Conservation (phyloP, 2,113 vertebrate species). For the Serilophus lunatus region DNA sequence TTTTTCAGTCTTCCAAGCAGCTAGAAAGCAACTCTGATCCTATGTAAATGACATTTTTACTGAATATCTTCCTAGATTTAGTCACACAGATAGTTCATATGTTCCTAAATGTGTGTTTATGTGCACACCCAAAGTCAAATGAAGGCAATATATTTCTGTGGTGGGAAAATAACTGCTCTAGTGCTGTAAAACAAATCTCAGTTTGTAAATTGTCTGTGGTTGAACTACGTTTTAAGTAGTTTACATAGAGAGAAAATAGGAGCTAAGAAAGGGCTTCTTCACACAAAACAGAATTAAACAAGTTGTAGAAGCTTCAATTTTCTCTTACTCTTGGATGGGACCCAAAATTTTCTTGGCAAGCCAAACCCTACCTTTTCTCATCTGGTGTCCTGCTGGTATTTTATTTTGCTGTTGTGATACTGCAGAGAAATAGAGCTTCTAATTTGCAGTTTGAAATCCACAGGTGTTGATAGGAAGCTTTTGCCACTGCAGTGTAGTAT, state of each 20-base stretch:
- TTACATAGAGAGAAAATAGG: background rate
- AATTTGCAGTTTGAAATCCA: background rate
- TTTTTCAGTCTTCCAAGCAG: background rate
- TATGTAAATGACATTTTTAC: background rate
- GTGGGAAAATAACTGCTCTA: background rate
- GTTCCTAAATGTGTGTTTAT: background rate
- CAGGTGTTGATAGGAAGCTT: background rate
- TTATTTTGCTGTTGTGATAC: background rate
- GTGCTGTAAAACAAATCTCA: background rate
- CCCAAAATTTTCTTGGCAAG: background rate
- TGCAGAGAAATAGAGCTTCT: background rate
- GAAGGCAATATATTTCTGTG: background rate
- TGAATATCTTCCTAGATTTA: background rate
- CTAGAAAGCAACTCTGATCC: background rate
- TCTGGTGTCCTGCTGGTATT: background rate
- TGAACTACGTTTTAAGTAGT: background rate
- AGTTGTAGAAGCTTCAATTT: background rate
- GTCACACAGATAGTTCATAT: background rate
- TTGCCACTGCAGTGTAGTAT: background rate
- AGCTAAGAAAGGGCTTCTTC: background rate
- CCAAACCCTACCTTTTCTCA: background rate
- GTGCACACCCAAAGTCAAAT: background rate
- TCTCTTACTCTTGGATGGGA: background rate
- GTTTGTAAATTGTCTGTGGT: background rate
- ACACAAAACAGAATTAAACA: background rate